A percentile compares a stretch with the other conserved stretches of the same genome.
These are phyloP conservation scores for Sesia apiformis DNA, from an alignment of 2,888 invertebrate genomes.

Conservation along the genomic window DNA sequence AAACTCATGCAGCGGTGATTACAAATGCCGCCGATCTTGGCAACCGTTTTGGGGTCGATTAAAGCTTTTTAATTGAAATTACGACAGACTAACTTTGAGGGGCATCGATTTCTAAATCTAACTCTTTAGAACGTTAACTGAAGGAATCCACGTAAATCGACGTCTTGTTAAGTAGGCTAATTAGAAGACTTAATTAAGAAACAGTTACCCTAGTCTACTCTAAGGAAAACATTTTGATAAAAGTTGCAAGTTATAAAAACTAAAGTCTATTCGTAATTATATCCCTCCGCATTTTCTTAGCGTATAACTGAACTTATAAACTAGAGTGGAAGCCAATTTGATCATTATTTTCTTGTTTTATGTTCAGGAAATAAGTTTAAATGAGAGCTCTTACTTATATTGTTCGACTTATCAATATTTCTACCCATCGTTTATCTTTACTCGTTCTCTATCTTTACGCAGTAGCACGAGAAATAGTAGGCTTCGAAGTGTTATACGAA, in stretches of 20 bases:
- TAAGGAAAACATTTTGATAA: conserved; percentile 1
- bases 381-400: background rate
- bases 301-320: background rate
- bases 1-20: conserved; percentile 64
- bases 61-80: conserved; percentile 63
- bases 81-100: conserved; percentile 32
- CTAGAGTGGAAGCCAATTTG: background rate
- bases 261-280: conserved; percentile 1
- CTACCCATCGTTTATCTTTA: background rate
- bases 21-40: conserved; percentile 65
- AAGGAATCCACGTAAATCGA: conserved; percentile 3
- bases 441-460: background rate
- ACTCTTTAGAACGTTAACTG: background rate
- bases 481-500: conserved; percentile 50
- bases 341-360: background rate
- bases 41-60: conserved; percentile 57
- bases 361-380: background rate
- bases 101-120: conserved; percentile 13
- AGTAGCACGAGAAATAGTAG: conserved; percentile 42
- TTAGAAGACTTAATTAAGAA: conserved; percentile 3
- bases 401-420: background rate
- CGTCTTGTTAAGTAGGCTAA: conserved; percentile 2
- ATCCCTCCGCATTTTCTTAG: conserved; percentile 8
- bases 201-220: background rate
- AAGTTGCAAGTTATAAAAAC: conserved; percentile 3